Evolutionary conservation across 2,113 vertebrate species (phyloP), one percentile per base, ranked within the genome.

Genomic region (Etheostoma cragini): DNA sequence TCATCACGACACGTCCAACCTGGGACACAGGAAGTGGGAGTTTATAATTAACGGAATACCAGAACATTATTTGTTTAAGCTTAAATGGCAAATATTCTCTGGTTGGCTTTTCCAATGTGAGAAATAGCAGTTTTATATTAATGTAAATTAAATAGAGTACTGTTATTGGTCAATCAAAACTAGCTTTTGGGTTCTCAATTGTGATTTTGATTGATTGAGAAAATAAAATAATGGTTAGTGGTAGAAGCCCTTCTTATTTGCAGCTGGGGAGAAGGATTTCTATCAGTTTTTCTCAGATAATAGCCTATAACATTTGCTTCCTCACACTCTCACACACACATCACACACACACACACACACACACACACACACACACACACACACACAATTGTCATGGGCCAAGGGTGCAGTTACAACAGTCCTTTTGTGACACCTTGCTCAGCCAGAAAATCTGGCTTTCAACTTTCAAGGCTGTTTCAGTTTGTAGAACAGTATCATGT

Each of bases 1-100:
- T 99, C 98, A 0, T 99, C 98, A 0, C 91, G 91, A 88, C 98
- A 99, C 5, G 94, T 96, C 98, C 98, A 99, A 62, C 98, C 98
- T 99, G 91, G 4, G 70, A 33, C 62, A 47, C n/a, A 50, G 63
- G 42, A 33, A 81, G 12, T 50, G 62, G 67, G 17, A 75, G 8
- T 26, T 26, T n/a, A 35, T 19, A 30, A 33, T 16, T 11, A 22
- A 14, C 22, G 8, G 0, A 56, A 42, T 17, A 11, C 8, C 38
- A 42, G 38, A 42, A 58, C 56, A 60, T 33, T 10, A 17, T 26
- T 8, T 30, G 26, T 14, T n/a, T 8, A 52, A 52, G 50, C 50
- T 52, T n/a, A 52, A 52, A 52, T 52, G 8, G 19, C 6, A 14
- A n/a, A 62, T 21, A 14, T 62, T n/a, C 13, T 45, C 5, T 46